Base-by-base conservation (phyloP, 2,113 vertebrate genomes). In the Tragelaphus strepsiceros region DNA sequence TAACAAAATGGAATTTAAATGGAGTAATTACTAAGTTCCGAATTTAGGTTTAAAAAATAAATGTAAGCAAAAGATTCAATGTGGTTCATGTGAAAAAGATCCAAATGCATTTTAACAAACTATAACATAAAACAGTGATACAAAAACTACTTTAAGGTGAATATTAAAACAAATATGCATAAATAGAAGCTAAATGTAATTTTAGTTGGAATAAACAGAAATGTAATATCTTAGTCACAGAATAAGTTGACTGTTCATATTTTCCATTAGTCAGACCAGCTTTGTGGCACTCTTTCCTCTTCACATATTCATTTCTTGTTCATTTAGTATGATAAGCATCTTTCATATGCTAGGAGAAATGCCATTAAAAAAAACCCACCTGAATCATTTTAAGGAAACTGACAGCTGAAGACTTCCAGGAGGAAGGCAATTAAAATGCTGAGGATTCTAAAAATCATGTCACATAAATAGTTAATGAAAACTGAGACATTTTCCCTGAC, bases 391-490 rank as follows among this genome's bases (percentile, higher is more conserved):
- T 82, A 74, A 94, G 49, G 8, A 61, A 93, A 81, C 56, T 95
- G 90, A 96, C 85, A 97, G 64, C 21, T 82, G 84, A 88, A 92
- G 54, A 11, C 43, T 83, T 97, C 71, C 43, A 96, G 94, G 82
- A 96, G 46, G 78, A 97, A 97, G 86, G 54, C 85, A 97, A 97
- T 96, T 98, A 96, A 94, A 96, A 94, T 94, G 87, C 78, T 56
- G 61, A 83, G 54, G 12, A 92, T 43, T 59, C 59, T 39, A 26
- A 28, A 95, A 88, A 94, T 16, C 53, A 35, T 49, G 67, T 96
- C 81, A 93, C 35, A 96, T 96, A 89, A 97, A 96, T 74, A 94
- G 85, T 97, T 95, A 54, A 86, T 96, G 84, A 92, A 97, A 78
- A 14, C 7, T 13, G 94, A 86, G 74, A 43, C 82, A 86, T 83